phyloP scores from a whole-genome alignment of 1,140 invertebrate species.

The Drosophila tristis region DNA sequence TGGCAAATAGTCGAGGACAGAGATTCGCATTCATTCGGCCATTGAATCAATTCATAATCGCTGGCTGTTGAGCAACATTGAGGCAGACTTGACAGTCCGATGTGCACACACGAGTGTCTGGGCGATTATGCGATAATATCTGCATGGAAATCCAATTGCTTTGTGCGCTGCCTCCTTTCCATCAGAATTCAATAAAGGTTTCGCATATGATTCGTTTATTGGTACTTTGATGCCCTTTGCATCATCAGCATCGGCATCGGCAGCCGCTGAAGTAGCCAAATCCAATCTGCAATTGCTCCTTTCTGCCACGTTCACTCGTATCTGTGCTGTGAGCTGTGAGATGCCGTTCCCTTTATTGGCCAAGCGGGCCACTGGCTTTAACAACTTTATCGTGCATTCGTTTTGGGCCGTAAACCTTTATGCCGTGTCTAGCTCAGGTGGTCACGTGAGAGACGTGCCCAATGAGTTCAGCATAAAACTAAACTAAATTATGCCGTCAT shows the following conservation, averaged over 20 bases:
- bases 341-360: background rate
- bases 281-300: no score
- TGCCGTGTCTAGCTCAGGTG: conserved; percentile 22
- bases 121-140: conserved; percentile 52
- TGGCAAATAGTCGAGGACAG: conserved; percentile 1
- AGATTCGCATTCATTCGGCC: conserved; percentile 13
- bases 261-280: conserved; percentile 3
- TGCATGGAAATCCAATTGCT: conserved; percentile 37
- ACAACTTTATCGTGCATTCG: conserved; percentile 47
- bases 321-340: background rate
- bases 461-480: conserved; percentile 17
- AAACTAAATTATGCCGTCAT: conserved; percentile 21
- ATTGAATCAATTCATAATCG: conserved; percentile 32
- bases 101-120: conserved; percentile 3
- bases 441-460: conserved; percentile 52
- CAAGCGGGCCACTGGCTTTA: conserved; percentile 25
- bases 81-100: background rate
- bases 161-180: background rate
- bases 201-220: conserved; percentile 55
- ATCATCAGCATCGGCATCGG: background rate
- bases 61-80: conserved; percentile 30
- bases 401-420: conserved; percentile 37
- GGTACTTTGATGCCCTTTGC: conserved; percentile 28
- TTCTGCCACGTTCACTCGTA: no score
- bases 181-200: conserved; percentile 43